phyloP scores from a whole-genome alignment of 2,888 invertebrate species.

The Epiblema foenella region DNA sequence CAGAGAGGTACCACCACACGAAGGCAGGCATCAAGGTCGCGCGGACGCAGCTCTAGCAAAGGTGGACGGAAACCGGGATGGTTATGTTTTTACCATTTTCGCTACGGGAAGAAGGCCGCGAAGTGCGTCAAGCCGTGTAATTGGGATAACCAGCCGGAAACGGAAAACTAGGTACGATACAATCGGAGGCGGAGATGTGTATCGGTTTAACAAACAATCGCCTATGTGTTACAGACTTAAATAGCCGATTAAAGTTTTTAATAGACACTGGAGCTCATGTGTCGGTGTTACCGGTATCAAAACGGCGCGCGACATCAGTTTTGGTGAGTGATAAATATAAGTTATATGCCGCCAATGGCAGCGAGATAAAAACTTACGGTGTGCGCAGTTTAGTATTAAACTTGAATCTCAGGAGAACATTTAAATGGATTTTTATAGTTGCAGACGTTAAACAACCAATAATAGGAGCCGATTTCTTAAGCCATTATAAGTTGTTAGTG shows the following conservation, averaged over 20 bases:
- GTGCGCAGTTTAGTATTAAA: too few species aligned
- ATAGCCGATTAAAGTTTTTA: slow-evolving; percentile 1
- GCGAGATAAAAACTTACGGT: too few species aligned
- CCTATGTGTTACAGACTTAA: slow-evolving; percentile 6
- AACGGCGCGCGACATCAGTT: background rate
- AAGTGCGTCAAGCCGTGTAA: background rate
- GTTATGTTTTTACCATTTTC: background rate
- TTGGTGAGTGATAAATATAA: slow-evolving; percentile 2
- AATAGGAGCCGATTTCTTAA: too few species aligned
- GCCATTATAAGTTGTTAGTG: too few species aligned
- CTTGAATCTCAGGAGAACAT: too few species aligned
- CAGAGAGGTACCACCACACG: background rate
- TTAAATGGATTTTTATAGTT: too few species aligned
- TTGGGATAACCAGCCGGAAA: background rate
- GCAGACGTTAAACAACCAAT: too few species aligned
- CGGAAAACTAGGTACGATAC: slow-evolving; percentile 4
- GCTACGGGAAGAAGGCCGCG: background rate
- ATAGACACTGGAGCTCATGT: background rate
- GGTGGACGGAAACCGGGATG: background rate
- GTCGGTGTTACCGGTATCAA: background rate
- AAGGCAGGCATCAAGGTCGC: background rate
- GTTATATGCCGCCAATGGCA: too few species aligned
- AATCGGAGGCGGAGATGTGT: slow-evolving; percentile 6
- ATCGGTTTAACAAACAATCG: background rate
- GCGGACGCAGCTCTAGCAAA: too few species aligned